Evolutionary conservation across 37 sponge, comb jelly and placozoan species (phyloP), one percentile per base, ranked within the genome.

Genomic region (Spongia lamella): DNA sequence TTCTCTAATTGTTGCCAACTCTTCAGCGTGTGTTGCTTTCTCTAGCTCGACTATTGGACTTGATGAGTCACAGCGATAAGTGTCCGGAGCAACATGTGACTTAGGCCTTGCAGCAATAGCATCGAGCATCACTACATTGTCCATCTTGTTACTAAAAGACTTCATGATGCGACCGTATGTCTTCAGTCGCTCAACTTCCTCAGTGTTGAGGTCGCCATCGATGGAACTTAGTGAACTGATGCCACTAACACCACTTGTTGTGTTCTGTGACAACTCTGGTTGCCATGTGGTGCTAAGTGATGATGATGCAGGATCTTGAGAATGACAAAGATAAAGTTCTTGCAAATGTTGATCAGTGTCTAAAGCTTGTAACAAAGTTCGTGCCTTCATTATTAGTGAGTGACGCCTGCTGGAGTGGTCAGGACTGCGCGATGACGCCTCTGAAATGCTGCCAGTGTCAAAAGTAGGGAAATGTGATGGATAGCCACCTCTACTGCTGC

Each of bases 1-100:
- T 52, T 90, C 91, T 47, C 91, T 65, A 1, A 86, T 70, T 56
- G 79, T 82, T 51, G 71, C 78, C 66, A 90, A 75, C 70, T 90
- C 91, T 51, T 90, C 91, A 3, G 82, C 72, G 51, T 90, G 59
- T 0, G 79, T 75, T 15, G 77, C 78, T 19, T 90, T 83, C 51
- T 90, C 91, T 54, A 90, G 59, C 16, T 86, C 91, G 7, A 52
- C 62, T 22, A 84, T 68, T 6, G 65, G 36, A 21, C 73, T 73
- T 5, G 47, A 43, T 9, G 47, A 13, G 9, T 43, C 47, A 43
- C 47, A 43, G 0, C 78, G 25, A 5, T 51, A 47, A 1, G 38
- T 22, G 47, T 60, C 73, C 0, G 32, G 40, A 21, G 82, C 50
- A 70, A 76, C 86, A 9, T 43, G 47, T 43, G 47, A 43, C 47